Evolutionary conservation across 2,113 vertebrate genomes (phyloP), one percentile per base, ranked within the genome.

Genomic region (Pipa parva): DNA sequence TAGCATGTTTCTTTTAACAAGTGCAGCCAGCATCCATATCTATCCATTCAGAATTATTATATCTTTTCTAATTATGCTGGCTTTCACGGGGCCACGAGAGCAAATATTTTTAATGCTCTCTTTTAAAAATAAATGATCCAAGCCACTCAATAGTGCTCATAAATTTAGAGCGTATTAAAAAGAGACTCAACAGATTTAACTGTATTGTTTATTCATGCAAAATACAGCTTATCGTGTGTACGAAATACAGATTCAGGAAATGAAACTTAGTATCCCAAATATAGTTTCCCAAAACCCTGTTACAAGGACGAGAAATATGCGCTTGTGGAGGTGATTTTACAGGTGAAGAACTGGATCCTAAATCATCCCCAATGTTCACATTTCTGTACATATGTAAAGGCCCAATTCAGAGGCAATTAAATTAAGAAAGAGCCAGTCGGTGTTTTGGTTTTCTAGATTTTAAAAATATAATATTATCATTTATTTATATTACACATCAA

Each of bases 41-140:
- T 55, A 59, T 59, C 50, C 58, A 67, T 48, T 33, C 67, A 74
- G 27, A 68, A 67, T 79, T 61, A 69, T 77, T 79, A 71, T 78
- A 72, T 60, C 55, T 72, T 50, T 25, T 33, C 18, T 76, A 78
- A 82, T 81, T 75, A 55, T 18, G 63, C 0, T 1, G 64, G 71
- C 71, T 24, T 79, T 83, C 75, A 72, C 42, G 69, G 62, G 20
- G 5, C 11, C n/a, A 56, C 73, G 50, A 66, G 70, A 60, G 71
- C 21, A 29, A 66, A 72, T 61, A 61, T 27, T 52, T 31, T 18
- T 24, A 45, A 6, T 3, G 13, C 24, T 63, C 13, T 37, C 13
- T 50, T 68, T 55, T 8, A 29, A 73, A 76, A 73, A 64, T 48
- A 42, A 62, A 55, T 50, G 61, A 62, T 17, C 37, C 26, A 48